Conservation (phyloP, 1,140 invertebrate species). For the Periplaneta americana region DNA sequence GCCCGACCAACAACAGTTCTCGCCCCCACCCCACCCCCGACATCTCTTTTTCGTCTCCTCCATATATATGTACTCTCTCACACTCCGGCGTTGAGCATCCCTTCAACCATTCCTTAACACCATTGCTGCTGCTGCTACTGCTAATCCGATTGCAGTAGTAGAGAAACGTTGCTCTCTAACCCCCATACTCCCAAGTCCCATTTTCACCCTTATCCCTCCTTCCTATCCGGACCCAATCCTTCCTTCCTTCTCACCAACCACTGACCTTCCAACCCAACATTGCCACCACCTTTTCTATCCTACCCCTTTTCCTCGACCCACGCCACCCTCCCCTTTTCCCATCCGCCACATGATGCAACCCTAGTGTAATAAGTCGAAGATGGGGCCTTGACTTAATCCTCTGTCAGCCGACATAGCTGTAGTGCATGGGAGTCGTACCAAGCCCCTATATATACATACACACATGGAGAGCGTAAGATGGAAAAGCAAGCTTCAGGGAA, state of each 20-base stretch:
- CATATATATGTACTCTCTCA: background rate
- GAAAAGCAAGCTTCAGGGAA: background rate
- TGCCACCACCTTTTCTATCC: background rate
- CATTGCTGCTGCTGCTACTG: background rate
- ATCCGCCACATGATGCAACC: background rate
- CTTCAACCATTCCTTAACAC: conserved; percentile 7
- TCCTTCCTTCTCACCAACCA: background rate
- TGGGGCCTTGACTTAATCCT: conserved; percentile 1
- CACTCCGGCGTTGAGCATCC: background rate
- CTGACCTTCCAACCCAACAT: background rate
- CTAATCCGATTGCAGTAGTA: background rate
- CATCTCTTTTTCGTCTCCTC: background rate
- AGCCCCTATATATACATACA: background rate
- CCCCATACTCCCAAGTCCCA: background rate
- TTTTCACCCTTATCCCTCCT: background rate
- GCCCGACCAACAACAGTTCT: background rate
- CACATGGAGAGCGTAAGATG: background rate
- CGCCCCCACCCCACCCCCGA: background rate
- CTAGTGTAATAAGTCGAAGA: conserved; percentile 10
- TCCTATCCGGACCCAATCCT: background rate
- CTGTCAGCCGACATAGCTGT: conserved; percentile 1
- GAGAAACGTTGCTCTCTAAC: background rate
- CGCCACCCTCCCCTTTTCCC: background rate
- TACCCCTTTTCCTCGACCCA: background rate
- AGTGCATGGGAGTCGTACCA: background rate